Percentiles rank a stretch among this genome's conserved stretches.
phyloP scores from a whole-genome alignment of 2,888 invertebrate genomes.

The Eristalinus sepulchralis region DNA sequence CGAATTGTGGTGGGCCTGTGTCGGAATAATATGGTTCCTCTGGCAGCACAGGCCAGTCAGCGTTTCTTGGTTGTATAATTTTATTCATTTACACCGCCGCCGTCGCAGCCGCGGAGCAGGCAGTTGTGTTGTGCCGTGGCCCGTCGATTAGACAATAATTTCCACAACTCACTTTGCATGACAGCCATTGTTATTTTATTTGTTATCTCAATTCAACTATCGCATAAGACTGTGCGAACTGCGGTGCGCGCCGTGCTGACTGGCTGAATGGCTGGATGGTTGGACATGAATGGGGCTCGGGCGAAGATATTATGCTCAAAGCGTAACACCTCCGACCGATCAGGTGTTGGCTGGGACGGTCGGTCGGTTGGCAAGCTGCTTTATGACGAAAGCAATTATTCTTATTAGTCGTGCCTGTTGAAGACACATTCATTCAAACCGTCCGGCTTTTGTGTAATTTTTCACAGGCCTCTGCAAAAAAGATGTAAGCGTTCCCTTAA shows the following conservation, averaged over 20 bases:
- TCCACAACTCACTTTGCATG: slow-evolving; percentile 72
- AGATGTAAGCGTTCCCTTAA: slow-evolving; percentile 1
- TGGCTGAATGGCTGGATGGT: slow-evolving; percentile 44
- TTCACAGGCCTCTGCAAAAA: slow-evolving; percentile 24
- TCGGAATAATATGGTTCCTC: slow-evolving; percentile 50
- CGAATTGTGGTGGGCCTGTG: slow-evolving; percentile 42
- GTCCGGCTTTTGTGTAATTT: slow-evolving; percentile 38
- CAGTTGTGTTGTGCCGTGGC: slow-evolving; percentile 58
- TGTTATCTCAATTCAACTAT: slow-evolving; percentile 71
- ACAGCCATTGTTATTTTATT: slow-evolving; percentile 71
- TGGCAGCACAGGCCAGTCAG: slow-evolving; percentile 49
- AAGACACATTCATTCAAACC: background rate
- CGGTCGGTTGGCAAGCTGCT: slow-evolving; percentile 51
- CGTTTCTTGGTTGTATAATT: slow-evolving; percentile 61
- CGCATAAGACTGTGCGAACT: slow-evolving; percentile 66
- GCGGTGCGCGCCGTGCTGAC: slow-evolving; percentile 7
- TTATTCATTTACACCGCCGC: slow-evolving; percentile 64
- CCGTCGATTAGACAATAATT: slow-evolving; percentile 70
- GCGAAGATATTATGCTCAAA: slow-evolving; percentile 53
- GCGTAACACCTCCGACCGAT: slow-evolving; percentile 59
- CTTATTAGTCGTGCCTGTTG: slow-evolving; percentile 60
- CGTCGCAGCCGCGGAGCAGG: background rate
- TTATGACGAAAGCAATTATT: slow-evolving; percentile 70
- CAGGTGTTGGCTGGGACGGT: slow-evolving; percentile 61
- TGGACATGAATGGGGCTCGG: slow-evolving; percentile 59